Base-by-base conservation (phyloP, 2,888 invertebrate genomes). In the Leptopilina syphax region DNA sequence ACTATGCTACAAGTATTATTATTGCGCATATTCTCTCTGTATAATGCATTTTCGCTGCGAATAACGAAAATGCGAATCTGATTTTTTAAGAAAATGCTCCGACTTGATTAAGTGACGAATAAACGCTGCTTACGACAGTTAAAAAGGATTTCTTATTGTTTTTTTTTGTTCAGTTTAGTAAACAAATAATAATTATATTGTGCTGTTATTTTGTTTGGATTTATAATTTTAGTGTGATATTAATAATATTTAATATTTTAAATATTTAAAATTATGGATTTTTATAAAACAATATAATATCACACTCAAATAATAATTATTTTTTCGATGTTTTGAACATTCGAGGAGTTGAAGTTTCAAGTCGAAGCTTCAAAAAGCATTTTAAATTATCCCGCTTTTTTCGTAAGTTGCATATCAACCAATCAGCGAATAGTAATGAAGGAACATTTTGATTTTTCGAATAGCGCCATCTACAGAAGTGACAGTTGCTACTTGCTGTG, bases 111-210 rank as follows among this genome's bases (percentile, higher is more conserved):
- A 50, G 70, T 87, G 85, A 87, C 82, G 84, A 88, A 90, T 90
- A 90, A 90, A 87, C 84, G 87, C 90, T 89, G 90, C 89, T 90
- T 90, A 87, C 82, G 86, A 89, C 88, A 88, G 89, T 88, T 88
- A 81, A 13, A n/a, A 73, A 7, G 13, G 9, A 27, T 27, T 70
- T 70, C 13, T 70, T 54, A 70, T 70, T 70, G 18, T n/a, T 8
- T 24, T 63, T 18, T 24, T 44, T 44, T 8, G 1, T 8, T 44
- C 8, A 3, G 44, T 44, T 44, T 44, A 3, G 0, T 4, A 2
- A 34, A 34, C 3, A 34, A 34, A 3, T 2, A 34, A 34, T 34
- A 18, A 18, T 18, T 18, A 18, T 18, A 18, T 18, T 18, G 18
- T 18, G 18, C 18, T 18, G 18, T 18, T 18, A 18, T 18, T 18